Evolutionary conservation across 2,113 vertebrate species (phyloP).

Genomic region (Chloroceryle aenea): DNA sequence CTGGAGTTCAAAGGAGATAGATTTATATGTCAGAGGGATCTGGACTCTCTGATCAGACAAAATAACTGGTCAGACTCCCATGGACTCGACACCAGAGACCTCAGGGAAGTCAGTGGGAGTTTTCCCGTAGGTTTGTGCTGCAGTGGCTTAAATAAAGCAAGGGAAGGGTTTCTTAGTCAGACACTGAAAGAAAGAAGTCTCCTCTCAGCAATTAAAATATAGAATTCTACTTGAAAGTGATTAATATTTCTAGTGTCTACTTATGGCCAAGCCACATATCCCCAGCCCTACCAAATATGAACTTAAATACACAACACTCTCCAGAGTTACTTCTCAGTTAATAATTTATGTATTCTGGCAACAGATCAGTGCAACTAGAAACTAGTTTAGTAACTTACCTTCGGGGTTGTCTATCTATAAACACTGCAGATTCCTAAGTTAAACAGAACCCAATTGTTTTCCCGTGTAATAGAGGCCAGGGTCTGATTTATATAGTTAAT

Average conservation of each 20-base stretch:
- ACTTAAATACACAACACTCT: slow-evolving; percentile 66
- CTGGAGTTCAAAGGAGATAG: slow-evolving; percentile 15
- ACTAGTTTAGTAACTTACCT: slow-evolving; percentile 73
- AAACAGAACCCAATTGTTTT: slow-evolving; percentile 73
- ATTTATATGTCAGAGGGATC: slow-evolving; percentile 3
- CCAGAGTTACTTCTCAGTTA: slow-evolving; percentile 64
- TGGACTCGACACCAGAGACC: background rate
- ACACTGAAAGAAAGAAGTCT: slow-evolving; percentile 24
- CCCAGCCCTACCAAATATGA: slow-evolving; percentile 58
- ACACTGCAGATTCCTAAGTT: slow-evolving; percentile 71
- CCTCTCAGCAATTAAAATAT: slow-evolving; percentile 56
- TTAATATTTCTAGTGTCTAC: slow-evolving; percentile 53
- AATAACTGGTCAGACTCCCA: slow-evolving; percentile 23
- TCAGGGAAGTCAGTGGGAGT: slow-evolving; percentile 50
- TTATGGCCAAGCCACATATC: slow-evolving; percentile 12
- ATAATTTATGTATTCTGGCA: slow-evolving; percentile 73
- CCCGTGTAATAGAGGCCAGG: slow-evolving; percentile 41
- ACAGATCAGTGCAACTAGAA: slow-evolving; percentile 69
- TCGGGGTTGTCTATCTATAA: slow-evolving; percentile 68
- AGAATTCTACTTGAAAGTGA: slow-evolving; percentile 63
- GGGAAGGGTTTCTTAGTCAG: slow-evolving; percentile 23
- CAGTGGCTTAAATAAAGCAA: background rate
- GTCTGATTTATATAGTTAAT: slow-evolving; percentile 69
- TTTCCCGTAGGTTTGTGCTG: background rate
- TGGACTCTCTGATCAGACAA: background rate